These are phyloP conservation scores for Lycaena phlaeas DNA, from an alignment of 2,888 invertebrate species.

Conservation along the genomic window DNA sequence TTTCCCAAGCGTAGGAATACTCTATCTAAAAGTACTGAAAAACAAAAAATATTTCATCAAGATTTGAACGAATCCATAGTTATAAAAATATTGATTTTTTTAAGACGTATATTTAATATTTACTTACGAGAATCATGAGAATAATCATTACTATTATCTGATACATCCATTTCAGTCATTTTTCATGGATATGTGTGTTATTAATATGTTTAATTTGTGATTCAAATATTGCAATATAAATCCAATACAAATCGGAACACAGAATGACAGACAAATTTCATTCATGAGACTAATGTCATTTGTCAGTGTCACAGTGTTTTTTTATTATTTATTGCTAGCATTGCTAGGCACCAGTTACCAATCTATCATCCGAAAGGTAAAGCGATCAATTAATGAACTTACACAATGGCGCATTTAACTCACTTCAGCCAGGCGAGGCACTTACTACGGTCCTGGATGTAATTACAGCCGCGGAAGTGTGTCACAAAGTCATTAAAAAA, in stretches of 20 bases:
- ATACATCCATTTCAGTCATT: constrained; percentile 66
- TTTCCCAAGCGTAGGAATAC: constrained; percentile 91
- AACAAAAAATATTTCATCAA: constrained; percentile 24
- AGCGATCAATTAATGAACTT: too few relatives aligned
- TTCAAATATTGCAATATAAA: constrained; percentile 8
- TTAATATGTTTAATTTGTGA: constrained; percentile 10
- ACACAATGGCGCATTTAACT: too few relatives aligned
- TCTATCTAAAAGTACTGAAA: constrained; percentile 87
- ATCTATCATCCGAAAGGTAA: too few relatives aligned
- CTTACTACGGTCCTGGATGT: too few relatives aligned
- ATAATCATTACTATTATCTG: constrained; percentile 47
- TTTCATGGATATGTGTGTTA: constrained; percentile 23
- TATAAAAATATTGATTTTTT: neutral
- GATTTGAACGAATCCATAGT: too few relatives aligned
- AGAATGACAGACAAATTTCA: constrained; percentile 35
- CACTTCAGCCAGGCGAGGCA: too few relatives aligned
- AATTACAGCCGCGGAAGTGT: too few relatives aligned
- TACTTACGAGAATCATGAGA: constrained; percentile 60
- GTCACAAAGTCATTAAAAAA: too few relatives aligned
- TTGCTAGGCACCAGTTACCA: too few relatives aligned
- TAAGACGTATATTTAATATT: neutral
- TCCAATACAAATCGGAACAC: constrained; percentile 20
- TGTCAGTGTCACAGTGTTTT: too few relatives aligned
- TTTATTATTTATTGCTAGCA: too few relatives aligned
- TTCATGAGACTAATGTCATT: constrained; percentile 12